Conservation (phyloP, 2,888 invertebrate genomes). For the Drosophila neonasuta region DNA sequence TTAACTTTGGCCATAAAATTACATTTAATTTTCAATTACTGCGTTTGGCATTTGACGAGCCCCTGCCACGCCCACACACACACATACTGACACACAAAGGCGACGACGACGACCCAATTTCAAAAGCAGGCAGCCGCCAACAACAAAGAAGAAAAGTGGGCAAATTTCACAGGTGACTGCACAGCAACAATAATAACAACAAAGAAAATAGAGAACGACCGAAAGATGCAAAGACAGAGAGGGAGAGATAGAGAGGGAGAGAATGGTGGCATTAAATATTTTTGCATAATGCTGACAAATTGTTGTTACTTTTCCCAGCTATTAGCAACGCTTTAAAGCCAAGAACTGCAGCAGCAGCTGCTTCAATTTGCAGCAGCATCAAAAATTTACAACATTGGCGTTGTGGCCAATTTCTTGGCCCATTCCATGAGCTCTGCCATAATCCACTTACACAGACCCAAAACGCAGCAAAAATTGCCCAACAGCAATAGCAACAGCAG, state of each 20-base stretch:
- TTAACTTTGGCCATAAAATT: slow-evolving; percentile 72
- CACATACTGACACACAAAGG: slow-evolving; percentile 15
- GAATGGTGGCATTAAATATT: slow-evolving; percentile 40
- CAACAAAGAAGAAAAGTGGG: slow-evolving; percentile 25
- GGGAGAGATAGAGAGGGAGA: no score
- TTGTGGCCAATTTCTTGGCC: slow-evolving; percentile 40
- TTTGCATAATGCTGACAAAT: slow-evolving; percentile 54
- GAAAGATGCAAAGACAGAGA: not conserved
- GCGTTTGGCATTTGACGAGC: slow-evolving; percentile 49
- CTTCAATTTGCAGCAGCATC: slow-evolving; percentile 66
- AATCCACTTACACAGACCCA: slow-evolving; percentile 33
- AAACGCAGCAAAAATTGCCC: slow-evolving; percentile 39
- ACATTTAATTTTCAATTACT: slow-evolving; percentile 77
- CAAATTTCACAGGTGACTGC: slow-evolving; percentile 34
- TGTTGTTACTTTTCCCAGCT: slow-evolving; percentile 46
- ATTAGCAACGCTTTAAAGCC: slow-evolving; percentile 46
- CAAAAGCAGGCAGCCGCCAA: slow-evolving; percentile 4
- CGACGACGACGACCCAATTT: slow-evolving; percentile 42
- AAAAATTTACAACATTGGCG: slow-evolving; percentile 62
- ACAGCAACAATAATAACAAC: slow-evolving; percentile 16
- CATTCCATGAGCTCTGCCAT: slow-evolving; percentile 29
- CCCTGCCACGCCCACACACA: slow-evolving; percentile 26
- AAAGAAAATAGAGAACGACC: not conserved
- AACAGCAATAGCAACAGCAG: slow-evolving; percentile 33
- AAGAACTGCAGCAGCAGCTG: slow-evolving; percentile 57